Base-by-base conservation (phyloP, 2,113 vertebrate genomes). In the Agelaius phoeniceus region DNA sequence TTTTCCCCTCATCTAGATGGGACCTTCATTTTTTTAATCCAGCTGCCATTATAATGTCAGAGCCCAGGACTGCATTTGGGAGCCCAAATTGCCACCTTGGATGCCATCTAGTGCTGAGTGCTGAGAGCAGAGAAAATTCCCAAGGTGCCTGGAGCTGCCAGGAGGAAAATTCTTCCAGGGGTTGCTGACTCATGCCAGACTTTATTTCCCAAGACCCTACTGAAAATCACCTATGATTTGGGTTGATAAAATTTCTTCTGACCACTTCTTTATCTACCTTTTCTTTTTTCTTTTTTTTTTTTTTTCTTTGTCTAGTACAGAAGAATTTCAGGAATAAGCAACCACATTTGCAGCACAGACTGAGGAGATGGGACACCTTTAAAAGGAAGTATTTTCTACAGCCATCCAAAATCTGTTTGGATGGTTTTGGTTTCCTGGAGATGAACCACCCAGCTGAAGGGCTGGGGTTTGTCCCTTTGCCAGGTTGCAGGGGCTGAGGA, bases 21-120 rank as follows among this genome's bases (percentile, higher is more conserved):
- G 58, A 74, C 14, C 19, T 20, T 58, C 59, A 24, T 28, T 62
- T 90, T 90, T 71, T 57, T 4, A 28, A 82, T 51, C 28, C 73
- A 24, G 21, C 24, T 59, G 14, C 35, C 31, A 5, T 39, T 35
- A 19, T 1, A 4, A 51, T 58, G 71, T 66, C 35, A 44, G 22
- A 83, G 57, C 7, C 31, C 58, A 55, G 89, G 62, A 92, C 17
- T n/a, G 46, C 6, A 6, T 54, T 39, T 5, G 2, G 30, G 23
- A 91, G 26, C 49, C 54, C 58, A 82, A 21, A 91, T 58, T 51
- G 11, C 69, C 66, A 26, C 35, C 81, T 72, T 84, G 78, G 74
- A 39, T 89, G 87, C 91, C 94, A 90, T 51, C 95, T 94, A 95
- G 88, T 90, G 95, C 82, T 92, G 62, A 65, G 58, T 33, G 43